Conservation (phyloP, 1,140 invertebrate species). For the Aethina tumida region DNA sequence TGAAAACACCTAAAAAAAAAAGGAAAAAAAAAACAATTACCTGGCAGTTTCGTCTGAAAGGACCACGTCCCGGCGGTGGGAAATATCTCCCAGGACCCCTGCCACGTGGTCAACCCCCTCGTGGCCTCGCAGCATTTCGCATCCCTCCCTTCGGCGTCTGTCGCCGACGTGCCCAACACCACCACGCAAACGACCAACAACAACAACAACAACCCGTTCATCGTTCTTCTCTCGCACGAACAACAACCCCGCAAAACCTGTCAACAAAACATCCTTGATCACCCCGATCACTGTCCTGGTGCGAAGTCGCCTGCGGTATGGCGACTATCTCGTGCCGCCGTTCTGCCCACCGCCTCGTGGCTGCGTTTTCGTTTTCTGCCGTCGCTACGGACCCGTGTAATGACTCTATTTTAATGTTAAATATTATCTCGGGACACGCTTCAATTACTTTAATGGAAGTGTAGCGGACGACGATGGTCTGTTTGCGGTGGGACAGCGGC, state of each 20-base stretch:
- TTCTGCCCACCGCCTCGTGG: too few relatives aligned
- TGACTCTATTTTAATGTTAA: conserved; percentile 28
- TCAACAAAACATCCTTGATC: too few relatives aligned
- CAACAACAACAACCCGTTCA: conserved; percentile 11
- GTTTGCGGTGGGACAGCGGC: conserved; percentile 16
- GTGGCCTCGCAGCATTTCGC: conserved; percentile 10
- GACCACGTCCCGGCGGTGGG: conserved; percentile 23
- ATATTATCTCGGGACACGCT: conserved; percentile 29
- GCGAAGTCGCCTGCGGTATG: too few relatives aligned
- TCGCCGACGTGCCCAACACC: background rate
- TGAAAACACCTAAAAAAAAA: too few relatives aligned
- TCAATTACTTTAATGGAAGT: conserved; percentile 26
- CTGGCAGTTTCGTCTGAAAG: conserved; percentile 18
- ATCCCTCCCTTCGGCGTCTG: too few relatives aligned
- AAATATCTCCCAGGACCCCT: conserved; percentile 16
- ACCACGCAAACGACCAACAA: conserved; percentile 10
- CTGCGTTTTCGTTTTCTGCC: conserved; percentile 17
- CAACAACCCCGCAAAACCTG: too few relatives aligned
- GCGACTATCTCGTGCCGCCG: too few relatives aligned
- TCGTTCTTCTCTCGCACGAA: conserved; percentile 4
- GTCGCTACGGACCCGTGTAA: conserved; percentile 17
- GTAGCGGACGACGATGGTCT: conserved; percentile 19
- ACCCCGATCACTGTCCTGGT: too few relatives aligned
- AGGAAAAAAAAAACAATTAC: conserved; percentile 10
- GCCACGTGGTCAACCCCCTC: conserved; percentile 11